phyloP scores from a whole-genome alignment of 2,797 vertebrate species.

The Diglossa cyanea region DNA sequence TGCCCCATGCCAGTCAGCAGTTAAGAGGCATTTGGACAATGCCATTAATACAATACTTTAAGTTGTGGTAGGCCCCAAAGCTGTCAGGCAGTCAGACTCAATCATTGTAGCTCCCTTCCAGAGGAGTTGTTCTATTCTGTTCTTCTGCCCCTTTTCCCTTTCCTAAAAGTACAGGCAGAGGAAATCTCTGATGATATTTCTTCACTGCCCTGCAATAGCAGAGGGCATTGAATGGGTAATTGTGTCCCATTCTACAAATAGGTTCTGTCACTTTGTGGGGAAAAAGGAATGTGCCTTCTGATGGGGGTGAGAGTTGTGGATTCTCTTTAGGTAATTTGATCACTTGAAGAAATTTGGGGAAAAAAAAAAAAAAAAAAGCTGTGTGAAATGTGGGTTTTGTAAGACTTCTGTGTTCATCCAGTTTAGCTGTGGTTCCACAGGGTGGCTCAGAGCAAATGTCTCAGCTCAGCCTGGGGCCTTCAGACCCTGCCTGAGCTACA shows the following conservation, averaged over 20 bases:
- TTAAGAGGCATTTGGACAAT: not conserved
- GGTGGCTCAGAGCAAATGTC: not conserved
- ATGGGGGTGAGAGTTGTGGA: not conserved
- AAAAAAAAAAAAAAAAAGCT: not conserved
- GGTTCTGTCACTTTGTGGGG: not conserved
- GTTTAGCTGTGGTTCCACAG: not conserved
- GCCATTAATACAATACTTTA: not conserved
- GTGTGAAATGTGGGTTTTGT: accelerated
- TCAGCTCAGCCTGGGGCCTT: not conserved
- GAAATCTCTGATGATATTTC: not conserved
- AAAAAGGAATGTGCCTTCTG: not conserved
- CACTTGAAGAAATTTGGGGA: not conserved
- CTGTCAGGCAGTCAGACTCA: not conserved
- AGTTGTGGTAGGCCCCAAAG: not conserved
- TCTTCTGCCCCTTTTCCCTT: not conserved
- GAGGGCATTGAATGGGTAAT: not conserved
- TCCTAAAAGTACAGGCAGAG: not conserved
- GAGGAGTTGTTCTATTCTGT: not conserved
- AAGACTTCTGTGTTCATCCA: not conserved
- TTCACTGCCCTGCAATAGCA: not conserved
- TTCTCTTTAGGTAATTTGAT: not conserved
- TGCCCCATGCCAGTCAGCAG: not conserved
- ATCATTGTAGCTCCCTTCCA: not conserved
- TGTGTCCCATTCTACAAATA: not conserved
- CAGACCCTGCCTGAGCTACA: not conserved